Conservation (phyloP, 2,888 invertebrate genomes). For the Mantis religiosa region DNA sequence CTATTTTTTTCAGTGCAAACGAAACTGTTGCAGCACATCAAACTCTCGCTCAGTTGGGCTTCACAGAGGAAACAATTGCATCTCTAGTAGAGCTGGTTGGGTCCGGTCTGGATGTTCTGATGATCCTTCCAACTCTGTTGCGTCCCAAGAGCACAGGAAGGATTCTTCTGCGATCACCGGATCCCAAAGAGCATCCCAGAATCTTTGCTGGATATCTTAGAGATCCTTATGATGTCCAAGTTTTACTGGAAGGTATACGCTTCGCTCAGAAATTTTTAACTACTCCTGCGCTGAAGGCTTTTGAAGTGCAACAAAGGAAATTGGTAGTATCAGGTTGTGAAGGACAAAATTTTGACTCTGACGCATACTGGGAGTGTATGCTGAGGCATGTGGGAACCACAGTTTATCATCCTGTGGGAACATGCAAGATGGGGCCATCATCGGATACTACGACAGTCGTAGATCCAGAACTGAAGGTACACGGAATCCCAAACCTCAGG, state of each 20-base stretch:
- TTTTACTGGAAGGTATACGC: constrained; percentile 50
- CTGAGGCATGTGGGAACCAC: constrained; percentile 37
- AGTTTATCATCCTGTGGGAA: constrained; percentile 28
- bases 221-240: constrained; percentile 52
- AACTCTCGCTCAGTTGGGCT: neutral
- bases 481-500: constrained; percentile 21
- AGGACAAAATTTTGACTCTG: constrained; percentile 41
- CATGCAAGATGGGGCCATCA: constrained; percentile 24
- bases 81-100: neutral
- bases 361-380: constrained; percentile 56
- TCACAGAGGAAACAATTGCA: neutral
- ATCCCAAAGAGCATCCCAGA: constrained; percentile 56
- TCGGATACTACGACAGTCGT: constrained; percentile 24
- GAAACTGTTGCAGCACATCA: constrained; percentile 16
- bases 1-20: constrained; percentile 45
- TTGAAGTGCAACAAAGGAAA: constrained; percentile 46
- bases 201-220: constrained; percentile 62
- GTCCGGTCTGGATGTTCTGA: constrained; percentile 37
- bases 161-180: constrained; percentile 50
- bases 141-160: constrained; percentile 53
- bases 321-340: constrained; percentile 67
- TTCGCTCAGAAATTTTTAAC: constrained; percentile 43
- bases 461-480: constrained; percentile 19
- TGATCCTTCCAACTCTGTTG: constrained; percentile 44
- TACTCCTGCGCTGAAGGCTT: constrained; percentile 44